Conservation (phyloP, 2,888 invertebrate genomes). For the Ornithoptera alexandrae region DNA sequence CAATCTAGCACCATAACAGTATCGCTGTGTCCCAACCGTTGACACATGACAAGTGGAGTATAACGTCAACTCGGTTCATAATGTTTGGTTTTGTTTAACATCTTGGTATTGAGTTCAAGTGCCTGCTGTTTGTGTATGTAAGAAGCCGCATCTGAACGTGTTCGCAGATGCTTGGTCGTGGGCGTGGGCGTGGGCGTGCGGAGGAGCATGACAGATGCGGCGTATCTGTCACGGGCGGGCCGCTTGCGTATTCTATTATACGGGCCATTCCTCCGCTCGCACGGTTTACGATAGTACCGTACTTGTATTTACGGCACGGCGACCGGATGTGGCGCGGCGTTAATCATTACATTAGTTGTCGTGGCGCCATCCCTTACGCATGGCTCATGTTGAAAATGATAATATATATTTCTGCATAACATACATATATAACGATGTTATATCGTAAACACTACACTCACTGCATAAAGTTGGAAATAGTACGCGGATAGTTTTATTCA, state of each 20-base stretch:
- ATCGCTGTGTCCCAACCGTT: too few relatives aligned
- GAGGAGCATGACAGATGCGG: conserved; percentile 48
- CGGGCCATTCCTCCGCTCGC: conserved; percentile 29
- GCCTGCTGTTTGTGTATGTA: background rate
- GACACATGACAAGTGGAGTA: too few relatives aligned
- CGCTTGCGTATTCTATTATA: conserved; percentile 35
- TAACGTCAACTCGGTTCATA: too few relatives aligned
- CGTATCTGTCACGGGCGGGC: conserved; percentile 44
- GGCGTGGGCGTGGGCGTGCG: conserved; percentile 38
- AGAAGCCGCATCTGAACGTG: conserved; percentile 30
- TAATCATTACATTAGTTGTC: conserved; percentile 23
- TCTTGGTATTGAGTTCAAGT: background rate
- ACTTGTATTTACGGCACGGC: conserved; percentile 26
- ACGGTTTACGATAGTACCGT: conserved; percentile 26
- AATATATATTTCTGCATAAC: too few relatives aligned
- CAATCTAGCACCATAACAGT: too few relatives aligned
- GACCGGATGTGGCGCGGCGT: conserved; percentile 22
- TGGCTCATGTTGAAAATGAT: too few relatives aligned
- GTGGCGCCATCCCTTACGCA: background rate
- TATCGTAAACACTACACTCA: too few relatives aligned
- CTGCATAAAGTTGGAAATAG: too few relatives aligned
- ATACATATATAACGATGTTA: too few relatives aligned
- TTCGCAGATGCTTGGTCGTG: background rate
- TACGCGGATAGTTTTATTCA: too few relatives aligned
- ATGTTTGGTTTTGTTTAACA: too few relatives aligned